Evolutionary conservation across 2,888 invertebrate species (phyloP), one percentile per base, ranked within the genome.

Genomic region (Catocala nupta): DNA sequence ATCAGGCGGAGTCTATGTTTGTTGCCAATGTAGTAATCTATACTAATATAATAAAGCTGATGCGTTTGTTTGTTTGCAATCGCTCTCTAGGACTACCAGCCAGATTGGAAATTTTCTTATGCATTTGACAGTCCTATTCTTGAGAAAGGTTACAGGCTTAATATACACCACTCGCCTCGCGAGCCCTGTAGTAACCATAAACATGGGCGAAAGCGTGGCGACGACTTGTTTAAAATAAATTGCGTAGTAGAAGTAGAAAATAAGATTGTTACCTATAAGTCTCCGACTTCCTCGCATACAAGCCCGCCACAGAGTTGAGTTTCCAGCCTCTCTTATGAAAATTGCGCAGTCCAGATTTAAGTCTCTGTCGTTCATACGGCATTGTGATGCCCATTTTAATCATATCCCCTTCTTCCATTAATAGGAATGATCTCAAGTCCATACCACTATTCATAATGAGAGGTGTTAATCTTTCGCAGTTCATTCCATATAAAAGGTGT

Each of bases 321-420:
- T 92, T 95, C 95, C 95, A 96, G 1, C 92, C 89, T 71, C 93
- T 91, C 63, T 86, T 90, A 76, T 96, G 96, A 80, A 96, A 96
- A 69, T 91, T 93, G 55, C 94, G 89, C 52, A 96, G 78, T 0
- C 95, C 95, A 43, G 85, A 80, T 57, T 91, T 81, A 66, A 96
- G 91, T 78, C 95, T 91, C 67, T 95, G 93, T 67, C 95, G 90
- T 77, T 96, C 96, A 71, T 93, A 95, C 0, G 95, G 95, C 86
- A 96, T 91, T 5, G 92, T 87, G 13, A 96, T 90, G 43, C 96
- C 96, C 44, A 96, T 73, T 56, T 89, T 81, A 50, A 91, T 81
- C 83, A 97, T 91, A 76, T 95, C 95, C 0, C 92, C 82, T 52
- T 96, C 95, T 71, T 95, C 93, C 47, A 96, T 77, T 44, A 95